Evolutionary conservation across 2,888 invertebrate genomes (phyloP).

Genomic region (Amiota minor): DNA sequence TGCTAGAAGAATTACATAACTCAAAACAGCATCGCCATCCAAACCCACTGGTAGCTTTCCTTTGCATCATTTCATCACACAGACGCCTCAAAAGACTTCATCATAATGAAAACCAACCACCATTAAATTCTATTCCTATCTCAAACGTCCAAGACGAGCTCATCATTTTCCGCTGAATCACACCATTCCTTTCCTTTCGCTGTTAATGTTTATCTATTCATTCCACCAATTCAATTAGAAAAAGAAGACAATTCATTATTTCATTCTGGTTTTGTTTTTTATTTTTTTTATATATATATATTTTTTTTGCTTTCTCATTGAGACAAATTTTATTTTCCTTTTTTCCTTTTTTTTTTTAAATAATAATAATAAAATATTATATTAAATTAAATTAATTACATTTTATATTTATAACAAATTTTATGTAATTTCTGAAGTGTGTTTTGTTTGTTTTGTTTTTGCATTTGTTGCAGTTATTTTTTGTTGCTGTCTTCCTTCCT

Average conservation of each 20-base stretch:
- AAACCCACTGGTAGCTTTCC: too few species aligned
- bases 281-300: slow-evolving; percentile 23
- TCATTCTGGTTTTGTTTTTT: background rate
- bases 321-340: slow-evolving; percentile 56
- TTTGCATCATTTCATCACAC: too few species aligned
- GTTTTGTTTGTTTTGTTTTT: slow-evolving; percentile 29
- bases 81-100: too few species aligned
- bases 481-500: slow-evolving; percentile 28
- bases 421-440: slow-evolving; percentile 60
- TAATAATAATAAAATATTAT: background rate
- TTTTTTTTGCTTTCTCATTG: slow-evolving; percentile 57
- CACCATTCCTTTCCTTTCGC: too few species aligned
- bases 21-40: too few species aligned
- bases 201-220: too few species aligned
- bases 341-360: background rate
- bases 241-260: background rate
- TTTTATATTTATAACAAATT: slow-evolving; percentile 54
- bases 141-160: too few species aligned
- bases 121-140: too few species aligned
- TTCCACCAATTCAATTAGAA: background rate
- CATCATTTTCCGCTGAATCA: too few species aligned
- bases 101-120: too few species aligned
- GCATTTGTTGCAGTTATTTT: background rate
- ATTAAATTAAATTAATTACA: too few species aligned
- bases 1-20: too few species aligned